A percentile compares a stretch with the other conserved stretches of the same genome.
phyloP scores from a whole-genome alignment of 2,797 vertebrate genomes.

The Ficedula albicollis region DNA sequence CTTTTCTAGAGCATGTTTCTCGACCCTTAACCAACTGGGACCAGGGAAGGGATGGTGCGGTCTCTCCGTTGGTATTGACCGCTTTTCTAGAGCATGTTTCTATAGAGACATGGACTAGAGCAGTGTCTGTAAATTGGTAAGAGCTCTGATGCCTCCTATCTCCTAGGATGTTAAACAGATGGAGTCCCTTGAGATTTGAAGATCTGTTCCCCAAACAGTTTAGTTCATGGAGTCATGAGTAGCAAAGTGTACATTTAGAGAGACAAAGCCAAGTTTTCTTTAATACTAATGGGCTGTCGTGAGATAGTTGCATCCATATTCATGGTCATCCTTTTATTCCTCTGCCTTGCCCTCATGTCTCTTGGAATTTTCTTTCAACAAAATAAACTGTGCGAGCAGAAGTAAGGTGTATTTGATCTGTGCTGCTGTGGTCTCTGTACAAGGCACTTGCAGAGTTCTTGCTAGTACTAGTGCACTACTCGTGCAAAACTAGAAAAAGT shows the following conservation, averaged over 20 bases:
- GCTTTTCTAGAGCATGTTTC: background rate
- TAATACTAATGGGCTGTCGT: background rate
- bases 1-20: background rate
- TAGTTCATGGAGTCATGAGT: background rate
- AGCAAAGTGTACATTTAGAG: background rate
- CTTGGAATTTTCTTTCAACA: background rate
- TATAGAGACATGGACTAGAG: background rate
- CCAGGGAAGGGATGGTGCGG: background rate
- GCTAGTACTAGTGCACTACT: background rate
- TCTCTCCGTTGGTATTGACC: background rate
- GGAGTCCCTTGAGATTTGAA: background rate
- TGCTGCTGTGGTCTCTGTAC: background rate
- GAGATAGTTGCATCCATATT: background rate
- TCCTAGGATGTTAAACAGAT: background rate
- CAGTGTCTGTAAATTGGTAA: background rate
- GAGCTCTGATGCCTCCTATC: background rate
- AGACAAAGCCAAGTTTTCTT: background rate
- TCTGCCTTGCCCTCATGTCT: background rate
- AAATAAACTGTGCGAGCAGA: background rate
- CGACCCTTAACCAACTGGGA: background rate
- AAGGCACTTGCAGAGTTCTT: background rate
- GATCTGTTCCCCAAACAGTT: background rate
- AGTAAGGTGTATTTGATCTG: background rate
- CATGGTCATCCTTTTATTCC: background rate
- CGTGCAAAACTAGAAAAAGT: background rate